Percentiles rank a stretch among this genome's conserved stretches.
These are phyloP conservation scores for Dexiosoma caninum DNA, from an alignment of 2,888 invertebrate species.

Conservation along the genomic window DNA sequence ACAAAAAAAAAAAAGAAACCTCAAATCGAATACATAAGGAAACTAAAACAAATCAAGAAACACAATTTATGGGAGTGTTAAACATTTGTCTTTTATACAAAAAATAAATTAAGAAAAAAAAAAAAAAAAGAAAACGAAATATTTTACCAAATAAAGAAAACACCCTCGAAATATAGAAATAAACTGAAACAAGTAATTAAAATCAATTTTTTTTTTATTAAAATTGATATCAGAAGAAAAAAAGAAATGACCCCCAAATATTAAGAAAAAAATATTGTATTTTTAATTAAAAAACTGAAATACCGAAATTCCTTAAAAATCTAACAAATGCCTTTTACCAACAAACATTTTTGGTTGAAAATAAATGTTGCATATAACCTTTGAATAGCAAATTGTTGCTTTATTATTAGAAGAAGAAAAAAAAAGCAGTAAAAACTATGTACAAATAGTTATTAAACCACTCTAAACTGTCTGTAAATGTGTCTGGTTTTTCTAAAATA, in stretches of 20 bases:
- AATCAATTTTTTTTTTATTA: not conserved
- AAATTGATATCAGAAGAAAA: slow-evolving; percentile 2
- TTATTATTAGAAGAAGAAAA: slow-evolving; percentile 14
- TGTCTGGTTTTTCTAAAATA: slow-evolving; percentile 52
- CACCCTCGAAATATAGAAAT: slow-evolving; percentile 46
- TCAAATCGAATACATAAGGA: slow-evolving; percentile 27
- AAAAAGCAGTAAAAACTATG: slow-evolving; percentile 12
- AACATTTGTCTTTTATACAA: slow-evolving; percentile 57
- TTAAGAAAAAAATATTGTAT: not conserved
- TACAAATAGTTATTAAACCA: slow-evolving; percentile 57
- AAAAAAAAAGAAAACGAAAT: slow-evolving; percentile 20
- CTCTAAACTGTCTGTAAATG: slow-evolving; percentile 63
- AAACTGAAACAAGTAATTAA: slow-evolving; percentile 37
- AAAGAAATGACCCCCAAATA: slow-evolving; percentile 15
- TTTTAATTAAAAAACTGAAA: slow-evolving; percentile 20
- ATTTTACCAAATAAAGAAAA: slow-evolving; percentile 42
- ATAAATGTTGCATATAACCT: slow-evolving; percentile 59
- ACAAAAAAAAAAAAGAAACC: slow-evolving; percentile 15
- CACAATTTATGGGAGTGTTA: slow-evolving; percentile 65
- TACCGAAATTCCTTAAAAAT: too few relatives aligned
- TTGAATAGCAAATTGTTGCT: slow-evolving; percentile 62
- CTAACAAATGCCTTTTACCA: slow-evolving; percentile 7
- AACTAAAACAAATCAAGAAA: slow-evolving; percentile 52
- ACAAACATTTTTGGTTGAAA: slow-evolving; percentile 37
- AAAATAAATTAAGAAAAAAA: slow-evolving; percentile 42